Evolutionary conservation across 2,888 invertebrate genomes (phyloP), one percentile per base, ranked within the genome.

Genomic region (Eulithis prunata): DNA sequence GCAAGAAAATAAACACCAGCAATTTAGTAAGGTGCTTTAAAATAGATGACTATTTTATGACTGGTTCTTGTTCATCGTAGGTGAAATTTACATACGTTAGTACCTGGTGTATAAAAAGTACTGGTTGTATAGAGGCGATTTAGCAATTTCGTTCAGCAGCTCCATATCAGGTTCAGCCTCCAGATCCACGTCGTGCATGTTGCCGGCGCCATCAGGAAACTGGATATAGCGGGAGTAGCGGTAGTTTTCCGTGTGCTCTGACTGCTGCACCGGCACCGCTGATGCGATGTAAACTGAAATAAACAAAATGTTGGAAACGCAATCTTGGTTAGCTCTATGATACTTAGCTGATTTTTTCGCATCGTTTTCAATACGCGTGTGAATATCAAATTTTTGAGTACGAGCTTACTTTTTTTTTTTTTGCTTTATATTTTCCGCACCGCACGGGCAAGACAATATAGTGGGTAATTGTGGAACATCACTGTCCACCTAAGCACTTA

Each of bases 21-120:
- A 32, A 32, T 32, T 32, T 3, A 32, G 32, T 6, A 2, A 5
- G 32, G 6, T 32, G 6, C 32, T 32, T 21, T 21, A 21, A 21
- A 21, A 21, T 2, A 21, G 21, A 21, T 21, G 21, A 21, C 21
- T 21, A 21, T 21, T 21, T 21, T 21, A 21, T 21, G 21, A 21
- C 21, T 21, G 3, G n/a, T 38, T 38, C 5, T 38, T 1, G 5
- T 38, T 38, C 38, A 38, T 38, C 6, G 41, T 41, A 41, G 8
- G 10, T 41, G 12, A n/a, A 45, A n/a, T n/a, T 12, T n/a, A 45
- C 3, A 4, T 51, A 10, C 51, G 11, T 52, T 2, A 1, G 3
- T 52, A 61, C 86, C 86, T 82, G 4, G 86, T 87, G 45, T 68
- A 86, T 4, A 87, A 68, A 10, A 78, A 66, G 66, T 85, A 87